Percentiles rank a stretch among this genome's conserved stretches.
These are phyloP conservation scores for Halocynthia roretzi DNA, from an alignment of 23 tunicate species.

Conservation along the genomic window DNA sequence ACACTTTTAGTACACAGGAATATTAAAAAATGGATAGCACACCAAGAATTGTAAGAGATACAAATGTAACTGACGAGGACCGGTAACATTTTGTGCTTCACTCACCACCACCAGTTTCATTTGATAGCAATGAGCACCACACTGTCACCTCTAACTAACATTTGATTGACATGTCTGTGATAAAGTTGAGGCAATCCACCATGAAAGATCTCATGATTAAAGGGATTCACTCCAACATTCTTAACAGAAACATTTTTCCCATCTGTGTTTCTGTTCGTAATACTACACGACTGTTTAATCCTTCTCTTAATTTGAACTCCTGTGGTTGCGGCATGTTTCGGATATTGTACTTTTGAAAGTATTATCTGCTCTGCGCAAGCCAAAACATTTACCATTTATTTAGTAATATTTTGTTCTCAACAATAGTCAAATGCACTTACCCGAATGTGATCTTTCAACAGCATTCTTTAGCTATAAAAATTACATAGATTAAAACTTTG, in stretches of 20 bases:
- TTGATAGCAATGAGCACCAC: conserved; percentile 32
- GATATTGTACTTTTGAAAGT: not conserved
- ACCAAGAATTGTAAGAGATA: too few species aligned
- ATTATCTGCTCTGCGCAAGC: too few species aligned
- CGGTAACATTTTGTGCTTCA: too few species aligned
- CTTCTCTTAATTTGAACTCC: not conserved
- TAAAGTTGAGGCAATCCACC: conserved; percentile 38
- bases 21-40: too few species aligned
- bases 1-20: too few species aligned
- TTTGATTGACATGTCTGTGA: conserved; percentile 37
- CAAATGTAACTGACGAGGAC: too few species aligned
- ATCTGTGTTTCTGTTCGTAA: not conserved
- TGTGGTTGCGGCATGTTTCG: conserved; percentile 4
- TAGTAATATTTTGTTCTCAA: not conserved
- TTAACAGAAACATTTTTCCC: not conserved
- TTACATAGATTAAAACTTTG: not conserved
- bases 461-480: not conserved
- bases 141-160: conserved; percentile 50
- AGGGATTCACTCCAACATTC: not conserved
- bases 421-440: not conserved
- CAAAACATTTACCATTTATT: not conserved
- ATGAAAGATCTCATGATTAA: conserved; percentile 9
- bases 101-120: too few species aligned
- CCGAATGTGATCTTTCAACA: not conserved
- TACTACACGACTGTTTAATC: not conserved